Conservation (phyloP, 30 jellyfish, hydroid and myxozoan species). For the Catostylus mosaicus region DNA sequence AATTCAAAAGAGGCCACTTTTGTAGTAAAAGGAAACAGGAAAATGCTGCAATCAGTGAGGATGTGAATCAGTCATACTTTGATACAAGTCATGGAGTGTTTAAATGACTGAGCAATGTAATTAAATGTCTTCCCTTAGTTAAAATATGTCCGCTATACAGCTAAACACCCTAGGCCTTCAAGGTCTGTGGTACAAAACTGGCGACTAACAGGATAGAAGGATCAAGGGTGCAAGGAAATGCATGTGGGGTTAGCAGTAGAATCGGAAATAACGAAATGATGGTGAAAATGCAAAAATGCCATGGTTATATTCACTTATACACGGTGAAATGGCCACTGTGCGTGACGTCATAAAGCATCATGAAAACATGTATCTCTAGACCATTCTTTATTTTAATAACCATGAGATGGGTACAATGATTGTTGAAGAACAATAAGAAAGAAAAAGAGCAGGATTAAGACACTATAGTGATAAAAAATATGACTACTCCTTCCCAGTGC, state of each 20-base stretch:
- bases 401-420: neutral
- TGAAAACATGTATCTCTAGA: neutral
- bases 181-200: neutral
- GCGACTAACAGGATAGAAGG: slow-evolving; percentile 18
- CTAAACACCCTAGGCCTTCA: neutral
- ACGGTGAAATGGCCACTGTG: neutral
- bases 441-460: neutral
- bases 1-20: neutral
- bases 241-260: neutral
- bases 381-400: neutral
- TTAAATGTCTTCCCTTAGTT: neutral
- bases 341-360: neutral
- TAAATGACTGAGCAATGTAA: neutral
- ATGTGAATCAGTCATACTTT: neutral
- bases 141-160: neutral
- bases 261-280: neutral
- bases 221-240: slow-evolving; percentile 4
- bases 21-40: slow-evolving; percentile 3
- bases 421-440: too few relatives aligned
- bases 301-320: neutral
- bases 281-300: neutral
- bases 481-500: too few relatives aligned
- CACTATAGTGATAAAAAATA: too few relatives aligned
- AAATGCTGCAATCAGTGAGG: neutral
- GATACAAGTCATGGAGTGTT: neutral